These are phyloP conservation scores for Ciona savignyi DNA, from an alignment of 23 tunicate species.

Conservation along the genomic window DNA sequence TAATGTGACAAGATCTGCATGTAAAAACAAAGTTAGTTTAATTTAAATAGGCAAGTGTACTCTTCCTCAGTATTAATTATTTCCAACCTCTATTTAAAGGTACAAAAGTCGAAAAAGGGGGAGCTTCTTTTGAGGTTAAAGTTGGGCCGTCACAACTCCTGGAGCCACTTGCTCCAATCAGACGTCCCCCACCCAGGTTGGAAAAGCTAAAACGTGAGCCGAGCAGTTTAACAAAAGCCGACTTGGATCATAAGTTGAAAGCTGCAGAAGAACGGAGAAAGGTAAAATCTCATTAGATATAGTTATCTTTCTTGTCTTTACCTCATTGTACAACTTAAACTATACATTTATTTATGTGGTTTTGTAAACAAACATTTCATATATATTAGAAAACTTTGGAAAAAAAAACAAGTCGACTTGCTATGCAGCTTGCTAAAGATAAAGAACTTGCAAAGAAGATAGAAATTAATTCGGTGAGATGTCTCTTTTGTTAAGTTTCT, in stretches of 20 bases:
- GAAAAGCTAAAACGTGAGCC: constrained; percentile 58
- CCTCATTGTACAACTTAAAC: background rate
- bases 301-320: background rate
- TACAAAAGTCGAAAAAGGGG: constrained; percentile 60
- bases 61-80: too few relatives aligned
- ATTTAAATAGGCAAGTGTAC: too few relatives aligned
- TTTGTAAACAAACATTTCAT: too few relatives aligned
- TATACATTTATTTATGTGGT: background rate
- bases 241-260: constrained; percentile 57
- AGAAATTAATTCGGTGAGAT: constrained; percentile 5
- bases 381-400: constrained; percentile 15
- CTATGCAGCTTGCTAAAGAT: constrained; percentile 37
- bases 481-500: too few relatives aligned
- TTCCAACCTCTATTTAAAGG: constrained; percentile 22
- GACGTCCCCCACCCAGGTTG: constrained; percentile 70
- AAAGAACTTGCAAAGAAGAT: constrained; percentile 28
- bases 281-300: constrained; percentile 6
- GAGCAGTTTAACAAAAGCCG: constrained; percentile 45
- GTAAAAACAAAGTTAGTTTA: too few relatives aligned
- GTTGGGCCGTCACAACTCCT: constrained; percentile 31
- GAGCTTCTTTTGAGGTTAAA: constrained; percentile 86
- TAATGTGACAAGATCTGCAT: too few relatives aligned
- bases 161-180: constrained; percentile 70
- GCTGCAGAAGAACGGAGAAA: constrained; percentile 68
- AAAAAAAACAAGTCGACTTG: constrained; percentile 37